Conservation (phyloP, 2,888 invertebrate species). For the Tryphoninae sp. region DNA sequence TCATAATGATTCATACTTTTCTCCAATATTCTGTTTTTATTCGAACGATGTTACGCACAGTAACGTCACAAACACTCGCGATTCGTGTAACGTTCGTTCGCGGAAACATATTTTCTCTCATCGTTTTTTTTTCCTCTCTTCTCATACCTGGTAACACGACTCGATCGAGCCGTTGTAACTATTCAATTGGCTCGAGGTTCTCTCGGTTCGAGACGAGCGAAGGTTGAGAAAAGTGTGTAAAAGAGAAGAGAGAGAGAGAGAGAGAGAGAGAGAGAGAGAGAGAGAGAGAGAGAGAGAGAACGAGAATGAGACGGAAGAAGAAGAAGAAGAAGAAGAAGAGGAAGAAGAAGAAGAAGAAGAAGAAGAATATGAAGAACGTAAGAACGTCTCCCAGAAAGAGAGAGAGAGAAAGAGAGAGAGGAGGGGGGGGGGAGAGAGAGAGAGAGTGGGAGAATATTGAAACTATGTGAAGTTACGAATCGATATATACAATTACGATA, state of each 20-base stretch:
- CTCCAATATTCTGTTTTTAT: background rate
- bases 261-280: background rate
- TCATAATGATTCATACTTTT: too few relatives aligned
- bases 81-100: constrained; percentile 34
- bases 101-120: constrained; percentile 44
- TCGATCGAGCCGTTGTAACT: constrained; percentile 50
- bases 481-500: constrained; percentile 55
- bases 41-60: background rate
- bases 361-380: background rate
- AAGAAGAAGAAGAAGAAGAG: background rate
- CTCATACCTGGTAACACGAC: constrained; percentile 36
- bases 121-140: constrained; percentile 24
- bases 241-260: constrained; percentile 15
- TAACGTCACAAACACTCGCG: constrained; percentile 3
- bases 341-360: background rate
- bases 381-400: constrained; percentile 3
- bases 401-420: constrained; percentile 31
- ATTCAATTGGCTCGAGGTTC: constrained; percentile 54
- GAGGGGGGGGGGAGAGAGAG: constrained; percentile 20
- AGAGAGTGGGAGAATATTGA: constrained; percentile 31
- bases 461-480: constrained; percentile 62
- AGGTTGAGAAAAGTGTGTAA: background rate
- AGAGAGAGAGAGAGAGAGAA: background rate
- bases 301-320: background rate
- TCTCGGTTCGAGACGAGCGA: constrained; percentile 13